Evolutionary conservation across 92 coral and sea anemone species (phyloP).

Genomic region (Phymanthus crucifer): DNA sequence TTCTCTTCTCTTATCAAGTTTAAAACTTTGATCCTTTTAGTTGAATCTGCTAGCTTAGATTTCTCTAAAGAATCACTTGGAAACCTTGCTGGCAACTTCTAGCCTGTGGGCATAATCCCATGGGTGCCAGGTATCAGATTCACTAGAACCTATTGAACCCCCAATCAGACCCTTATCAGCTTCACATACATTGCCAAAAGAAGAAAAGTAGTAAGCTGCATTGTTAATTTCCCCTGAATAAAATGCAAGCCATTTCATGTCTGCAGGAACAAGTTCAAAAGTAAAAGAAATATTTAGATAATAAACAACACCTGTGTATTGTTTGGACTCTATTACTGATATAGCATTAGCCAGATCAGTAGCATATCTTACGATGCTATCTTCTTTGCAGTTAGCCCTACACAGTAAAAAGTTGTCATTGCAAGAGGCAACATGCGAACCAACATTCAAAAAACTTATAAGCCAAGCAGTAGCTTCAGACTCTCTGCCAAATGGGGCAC

Average conservation of each 20-base stretch:
- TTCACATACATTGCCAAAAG: too few species aligned
- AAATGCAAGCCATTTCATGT: constrained; percentile 17
- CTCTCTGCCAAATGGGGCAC: constrained; percentile 66
- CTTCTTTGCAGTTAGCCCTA: constrained; percentile 67
- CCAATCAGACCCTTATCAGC: too few species aligned
- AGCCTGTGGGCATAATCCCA: too few species aligned
- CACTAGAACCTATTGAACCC: too few species aligned
- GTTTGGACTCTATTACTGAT: background rate
- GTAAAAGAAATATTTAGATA: background rate
- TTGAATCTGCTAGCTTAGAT: too few species aligned
- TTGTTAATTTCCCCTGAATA: constrained; percentile 4
- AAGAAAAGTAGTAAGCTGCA: background rate
- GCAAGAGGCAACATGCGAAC: constrained; percentile 61
- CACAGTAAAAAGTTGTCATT: constrained; percentile 60
- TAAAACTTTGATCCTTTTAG: too few species aligned
- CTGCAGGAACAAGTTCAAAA: constrained; percentile 2
- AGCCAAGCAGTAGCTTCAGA: constrained; percentile 66
- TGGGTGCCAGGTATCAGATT: too few species aligned
- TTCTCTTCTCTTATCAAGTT: too few species aligned
- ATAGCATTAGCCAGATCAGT: background rate
- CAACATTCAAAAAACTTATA: constrained; percentile 58
- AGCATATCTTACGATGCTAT: constrained; percentile 30
- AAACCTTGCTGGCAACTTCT: too few species aligned
- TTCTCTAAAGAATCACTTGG: too few species aligned
- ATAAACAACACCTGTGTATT: background rate